Conservation (phyloP, 1,140 invertebrate species). For the Ips typographus region DNA sequence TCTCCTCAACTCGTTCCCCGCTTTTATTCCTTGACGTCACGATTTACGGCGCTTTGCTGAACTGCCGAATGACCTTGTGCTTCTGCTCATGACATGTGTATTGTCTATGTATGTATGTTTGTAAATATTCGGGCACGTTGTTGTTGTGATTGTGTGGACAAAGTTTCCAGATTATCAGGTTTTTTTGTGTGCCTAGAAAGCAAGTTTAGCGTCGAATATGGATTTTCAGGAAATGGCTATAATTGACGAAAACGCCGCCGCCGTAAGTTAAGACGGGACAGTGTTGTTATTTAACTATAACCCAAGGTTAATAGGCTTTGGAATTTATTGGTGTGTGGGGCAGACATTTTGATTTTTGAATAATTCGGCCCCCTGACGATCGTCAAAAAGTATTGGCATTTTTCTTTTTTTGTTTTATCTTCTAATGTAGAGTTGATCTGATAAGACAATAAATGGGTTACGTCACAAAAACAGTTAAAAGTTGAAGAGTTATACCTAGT, state of each 20-base stretch:
- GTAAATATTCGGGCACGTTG: slow-evolving; percentile 44
- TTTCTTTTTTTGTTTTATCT: no score
- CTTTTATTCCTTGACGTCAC: slow-evolving; percentile 1
- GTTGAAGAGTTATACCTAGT: no score
- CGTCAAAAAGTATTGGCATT: neutral
- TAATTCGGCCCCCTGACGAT: no score
- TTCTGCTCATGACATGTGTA: no score
- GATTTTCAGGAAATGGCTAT: slow-evolving; percentile 50
- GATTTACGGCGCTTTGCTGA: slow-evolving; percentile 30
- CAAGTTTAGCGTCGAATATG: slow-evolving; percentile 34
- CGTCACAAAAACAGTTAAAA: no score
- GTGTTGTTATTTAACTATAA: neutral
- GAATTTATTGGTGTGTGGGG: neutral
- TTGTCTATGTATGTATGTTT: slow-evolving; percentile 31
- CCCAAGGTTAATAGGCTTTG: neutral
- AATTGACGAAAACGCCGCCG: slow-evolving; percentile 46
- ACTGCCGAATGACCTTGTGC: slow-evolving; percentile 42
- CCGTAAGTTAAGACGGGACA: slow-evolving; percentile 45
- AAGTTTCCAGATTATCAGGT: neutral
- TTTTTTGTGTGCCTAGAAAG: no score
- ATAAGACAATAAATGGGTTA: no score
- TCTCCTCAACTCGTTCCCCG: no score
- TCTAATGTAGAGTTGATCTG: no score
- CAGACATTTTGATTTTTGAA: slow-evolving; percentile 15
- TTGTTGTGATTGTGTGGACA: slow-evolving; percentile 26